Percentiles rank a stretch among this genome's conserved stretches.
Conservation (phyloP, 1,140 invertebrate species). For the Myzus persicae region DNA sequence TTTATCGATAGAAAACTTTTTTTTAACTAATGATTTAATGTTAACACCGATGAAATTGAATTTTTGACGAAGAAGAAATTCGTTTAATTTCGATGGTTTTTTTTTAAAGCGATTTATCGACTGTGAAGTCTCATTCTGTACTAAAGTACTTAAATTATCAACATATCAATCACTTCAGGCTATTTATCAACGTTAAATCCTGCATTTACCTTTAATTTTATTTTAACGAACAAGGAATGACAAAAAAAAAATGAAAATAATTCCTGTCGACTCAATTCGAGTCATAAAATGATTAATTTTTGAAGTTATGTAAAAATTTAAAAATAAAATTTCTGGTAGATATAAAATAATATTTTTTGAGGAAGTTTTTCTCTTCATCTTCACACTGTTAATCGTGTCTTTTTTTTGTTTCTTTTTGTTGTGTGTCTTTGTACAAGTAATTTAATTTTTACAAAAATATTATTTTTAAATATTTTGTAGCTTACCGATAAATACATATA, state of each 20-base stretch:
- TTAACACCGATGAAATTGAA: background rate
- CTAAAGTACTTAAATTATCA: background rate
- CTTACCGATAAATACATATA: too few relatives aligned
- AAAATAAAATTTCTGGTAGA: too few relatives aligned
- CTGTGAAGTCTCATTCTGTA: background rate
- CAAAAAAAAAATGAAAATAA: background rate
- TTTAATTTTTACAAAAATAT: too few relatives aligned
- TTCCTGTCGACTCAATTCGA: background rate
- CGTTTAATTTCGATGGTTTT: background rate
- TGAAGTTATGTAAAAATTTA: background rate
- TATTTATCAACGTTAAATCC: background rate
- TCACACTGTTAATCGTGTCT: too few relatives aligned
- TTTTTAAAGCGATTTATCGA: background rate
- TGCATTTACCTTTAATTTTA: background rate
- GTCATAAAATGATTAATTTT: background rate
- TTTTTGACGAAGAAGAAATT: background rate
- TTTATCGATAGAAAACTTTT: background rate
- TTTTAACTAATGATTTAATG: background rate
- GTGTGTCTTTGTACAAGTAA: too few relatives aligned
- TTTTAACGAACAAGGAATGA: background rate
- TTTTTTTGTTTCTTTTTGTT: too few relatives aligned
- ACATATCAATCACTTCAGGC: background rate
- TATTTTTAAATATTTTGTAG: too few relatives aligned
- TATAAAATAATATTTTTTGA: too few relatives aligned
- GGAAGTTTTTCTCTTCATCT: too few relatives aligned